These are phyloP conservation scores for Sebastes matsubarae DNA, from an alignment of 2,797 vertebrate species.

Conservation along the genomic window DNA sequence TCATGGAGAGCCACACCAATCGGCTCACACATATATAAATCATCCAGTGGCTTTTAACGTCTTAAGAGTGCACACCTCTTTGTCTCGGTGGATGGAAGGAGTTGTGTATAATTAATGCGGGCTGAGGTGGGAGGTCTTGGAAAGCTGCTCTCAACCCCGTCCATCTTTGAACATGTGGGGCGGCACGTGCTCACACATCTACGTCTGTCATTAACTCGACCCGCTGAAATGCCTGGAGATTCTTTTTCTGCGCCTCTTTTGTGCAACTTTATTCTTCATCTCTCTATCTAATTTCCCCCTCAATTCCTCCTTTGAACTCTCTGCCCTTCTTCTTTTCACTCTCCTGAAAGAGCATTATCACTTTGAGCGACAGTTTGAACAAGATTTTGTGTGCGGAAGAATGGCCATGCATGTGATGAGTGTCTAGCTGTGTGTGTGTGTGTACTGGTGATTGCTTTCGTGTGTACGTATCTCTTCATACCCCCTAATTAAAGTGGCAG, in stretches of 20 bases:
- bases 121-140: slow-evolving; percentile 47
- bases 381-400: slow-evolving; percentile 4
- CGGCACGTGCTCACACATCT: slow-evolving; percentile 32
- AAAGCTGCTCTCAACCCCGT: slow-evolving; percentile 21
- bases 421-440: background rate
- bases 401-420: background rate
- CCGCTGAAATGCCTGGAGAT: slow-evolving; percentile 27
- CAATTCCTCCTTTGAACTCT: slow-evolving; percentile 13
- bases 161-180: slow-evolving; percentile 13
- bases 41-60: slow-evolving; percentile 67
- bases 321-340: background rate
- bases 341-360: background rate
- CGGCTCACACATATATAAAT: slow-evolving; percentile 58
- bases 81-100: slow-evolving; percentile 46
- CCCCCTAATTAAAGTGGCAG: slow-evolving; percentile 75
- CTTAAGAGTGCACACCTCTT: slow-evolving; percentile 54
- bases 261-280: slow-evolving; percentile 13
- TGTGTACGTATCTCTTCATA: slow-evolving; percentile 49
- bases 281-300: slow-evolving; percentile 20
- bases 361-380: background rate
- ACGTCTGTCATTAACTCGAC: slow-evolving; percentile 32
- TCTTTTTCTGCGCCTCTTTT: background rate
- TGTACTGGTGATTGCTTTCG: slow-evolving; percentile 27
- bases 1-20: slow-evolving; percentile 13
- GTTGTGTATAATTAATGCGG: slow-evolving; percentile 73